Percentiles rank a stretch among this genome's conserved stretches.
Evolutionary conservation across 2,113 vertebrate genomes (phyloP).

Genomic region (Heptranchias perlo): DNA sequence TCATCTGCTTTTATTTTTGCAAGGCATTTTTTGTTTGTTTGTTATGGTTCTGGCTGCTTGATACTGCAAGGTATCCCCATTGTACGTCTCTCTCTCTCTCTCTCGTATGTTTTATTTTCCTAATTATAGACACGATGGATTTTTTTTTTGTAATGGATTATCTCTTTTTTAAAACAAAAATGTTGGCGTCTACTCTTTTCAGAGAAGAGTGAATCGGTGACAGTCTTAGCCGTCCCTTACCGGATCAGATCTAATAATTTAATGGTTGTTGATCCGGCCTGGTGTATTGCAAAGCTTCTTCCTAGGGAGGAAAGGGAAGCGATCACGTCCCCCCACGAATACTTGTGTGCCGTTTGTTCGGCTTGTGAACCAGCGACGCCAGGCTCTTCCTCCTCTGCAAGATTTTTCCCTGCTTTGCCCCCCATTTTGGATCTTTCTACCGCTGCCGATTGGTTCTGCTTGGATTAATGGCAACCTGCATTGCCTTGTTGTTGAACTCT

Average conservation of each 20-base stretch:
- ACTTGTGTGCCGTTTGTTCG: not conserved
- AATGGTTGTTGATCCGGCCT: not conserved
- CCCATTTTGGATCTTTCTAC: conserved; percentile 32
- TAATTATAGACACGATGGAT: not conserved
- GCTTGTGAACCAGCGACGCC: not conserved
- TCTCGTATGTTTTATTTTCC: not conserved
- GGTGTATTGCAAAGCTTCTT: not conserved
- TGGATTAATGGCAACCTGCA: conserved; percentile 22
- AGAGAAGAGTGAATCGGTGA: not conserved
- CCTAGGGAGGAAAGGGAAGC: not conserved
- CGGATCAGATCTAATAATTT: not conserved
- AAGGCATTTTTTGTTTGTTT: conserved; percentile 24
- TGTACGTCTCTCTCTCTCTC: not conserved
- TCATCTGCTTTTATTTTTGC: no score
- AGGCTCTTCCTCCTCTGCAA: not conserved
- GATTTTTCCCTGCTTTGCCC: not conserved
- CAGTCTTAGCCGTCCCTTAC: not conserved
- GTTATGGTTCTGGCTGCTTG: conserved; percentile 17
- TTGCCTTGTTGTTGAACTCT: conserved; percentile 25
- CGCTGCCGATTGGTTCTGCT: conserved; percentile 12
- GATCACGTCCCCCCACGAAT: not conserved
- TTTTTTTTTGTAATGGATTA: conserved; percentile 15
- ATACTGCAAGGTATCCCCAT: not conserved
- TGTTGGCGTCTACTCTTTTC: not conserved
- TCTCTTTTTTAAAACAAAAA: no score